Percentiles rank a stretch among this genome's conserved stretches.
Evolutionary conservation across 2,797 vertebrate species (phyloP).

Genomic region (Enteromius fasciolatus): DNA sequence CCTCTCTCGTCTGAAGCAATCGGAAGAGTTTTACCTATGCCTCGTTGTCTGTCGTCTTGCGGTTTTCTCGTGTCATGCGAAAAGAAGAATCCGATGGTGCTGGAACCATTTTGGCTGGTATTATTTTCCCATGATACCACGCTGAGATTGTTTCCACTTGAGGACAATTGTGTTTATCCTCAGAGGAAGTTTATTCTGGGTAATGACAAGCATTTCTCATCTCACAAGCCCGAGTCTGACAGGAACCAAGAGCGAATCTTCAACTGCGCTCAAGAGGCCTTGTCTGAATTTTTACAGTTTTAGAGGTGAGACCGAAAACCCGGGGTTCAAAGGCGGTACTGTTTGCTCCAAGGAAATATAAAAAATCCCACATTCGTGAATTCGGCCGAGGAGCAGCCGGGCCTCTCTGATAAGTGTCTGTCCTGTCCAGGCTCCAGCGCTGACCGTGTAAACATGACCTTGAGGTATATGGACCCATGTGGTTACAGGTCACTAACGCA

Average conservation of each 20-base stretch:
- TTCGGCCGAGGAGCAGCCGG: slow-evolving; percentile 59
- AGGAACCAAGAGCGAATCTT: slow-evolving; percentile 12
- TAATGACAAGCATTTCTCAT: slow-evolving; percentile 36
- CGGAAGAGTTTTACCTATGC: slow-evolving; percentile 40
- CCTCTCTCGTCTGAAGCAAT: slow-evolving; percentile 13
- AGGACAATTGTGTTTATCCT: slow-evolving; percentile 47
- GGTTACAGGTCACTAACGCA: slow-evolving; percentile 45
- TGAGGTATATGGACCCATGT: slow-evolving; percentile 54
- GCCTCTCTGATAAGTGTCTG: slow-evolving; percentile 67
- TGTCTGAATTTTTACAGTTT: not conserved
- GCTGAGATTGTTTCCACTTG: slow-evolving; percentile 42
- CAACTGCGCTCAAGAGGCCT: slow-evolving; percentile 4
- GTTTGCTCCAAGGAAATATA: slow-evolving; percentile 10
- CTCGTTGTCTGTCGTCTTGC: slow-evolving; percentile 23
- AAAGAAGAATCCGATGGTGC: slow-evolving; percentile 21
- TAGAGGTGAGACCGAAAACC: not conserved
- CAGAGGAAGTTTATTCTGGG: slow-evolving; percentile 34
- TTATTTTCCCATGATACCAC: slow-evolving; percentile 31
- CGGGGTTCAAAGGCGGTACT: not conserved
- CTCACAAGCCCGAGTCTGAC: not conserved
- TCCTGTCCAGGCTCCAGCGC: slow-evolving; percentile 62
- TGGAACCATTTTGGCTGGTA: slow-evolving; percentile 40
- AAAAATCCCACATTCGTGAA: slow-evolving; percentile 13
- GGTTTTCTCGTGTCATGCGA: slow-evolving; percentile 29
- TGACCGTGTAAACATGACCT: slow-evolving; percentile 62